phyloP scores from a whole-genome alignment of 2,113 vertebrate genomes.

The Sinosuthora webbiana region DNA sequence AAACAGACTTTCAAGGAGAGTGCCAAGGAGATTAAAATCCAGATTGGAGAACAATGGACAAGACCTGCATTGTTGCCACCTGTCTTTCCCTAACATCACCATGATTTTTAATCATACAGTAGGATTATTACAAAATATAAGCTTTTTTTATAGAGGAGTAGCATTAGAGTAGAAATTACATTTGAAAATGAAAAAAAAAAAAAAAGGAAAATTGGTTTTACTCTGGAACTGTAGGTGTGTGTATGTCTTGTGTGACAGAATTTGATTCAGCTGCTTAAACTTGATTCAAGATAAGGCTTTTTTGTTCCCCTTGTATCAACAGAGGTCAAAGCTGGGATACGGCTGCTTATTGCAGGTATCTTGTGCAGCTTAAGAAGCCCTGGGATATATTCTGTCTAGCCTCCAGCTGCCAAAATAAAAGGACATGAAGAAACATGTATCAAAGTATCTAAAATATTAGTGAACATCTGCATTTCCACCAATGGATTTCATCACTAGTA shows the following conservation, averaged over 20 bases:
- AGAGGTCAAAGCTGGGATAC: neutral
- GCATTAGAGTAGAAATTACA: neutral
- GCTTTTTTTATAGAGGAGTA: neutral
- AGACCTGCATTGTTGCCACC: neutral
- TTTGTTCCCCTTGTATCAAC: neutral
- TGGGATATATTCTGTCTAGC: neutral
- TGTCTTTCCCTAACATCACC: neutral
- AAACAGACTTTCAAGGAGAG: neutral
- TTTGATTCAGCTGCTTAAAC: neutral
- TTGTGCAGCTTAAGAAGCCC: neutral
- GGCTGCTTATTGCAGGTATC: neutral
- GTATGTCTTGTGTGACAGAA: neutral
- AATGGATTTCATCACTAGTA: neutral
- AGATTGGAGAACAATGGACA: neutral
- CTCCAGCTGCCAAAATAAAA: neutral
- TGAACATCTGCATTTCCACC: neutral
- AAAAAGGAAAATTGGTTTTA: fast-evolving
- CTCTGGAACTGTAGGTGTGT: neutral
- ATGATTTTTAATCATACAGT: neutral
- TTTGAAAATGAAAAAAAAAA: neutral
- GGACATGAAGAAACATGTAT: neutral
- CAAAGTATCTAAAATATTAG: neutral
- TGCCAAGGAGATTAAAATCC: neutral
- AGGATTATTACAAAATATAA: neutral
- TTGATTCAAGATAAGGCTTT: neutral